phyloP scores from a whole-genome alignment of 2,888 invertebrate species.

The Ditula angustiorana region DNA sequence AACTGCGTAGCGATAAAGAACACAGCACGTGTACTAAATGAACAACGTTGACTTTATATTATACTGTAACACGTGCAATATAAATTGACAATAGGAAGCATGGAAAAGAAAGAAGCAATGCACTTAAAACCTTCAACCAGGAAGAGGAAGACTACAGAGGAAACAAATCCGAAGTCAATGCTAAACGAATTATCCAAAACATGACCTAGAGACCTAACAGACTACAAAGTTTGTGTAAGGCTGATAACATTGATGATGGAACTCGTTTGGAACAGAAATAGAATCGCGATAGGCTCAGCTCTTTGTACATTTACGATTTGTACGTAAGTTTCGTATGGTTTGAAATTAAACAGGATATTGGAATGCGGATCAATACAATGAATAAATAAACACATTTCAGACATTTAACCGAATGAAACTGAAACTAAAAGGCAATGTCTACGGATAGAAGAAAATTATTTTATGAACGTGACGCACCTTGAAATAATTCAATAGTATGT shows the following conservation, averaged over 20 bases:
- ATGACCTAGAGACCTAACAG: slow-evolving; percentile 22
- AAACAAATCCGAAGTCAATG: slow-evolving; percentile 29
- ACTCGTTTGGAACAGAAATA: background rate
- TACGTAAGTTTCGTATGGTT: background rate
- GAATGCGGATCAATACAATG: slow-evolving; percentile 23
- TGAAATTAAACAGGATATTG: slow-evolving; percentile 18
- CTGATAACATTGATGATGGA: background rate
- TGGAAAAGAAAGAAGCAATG: slow-evolving; percentile 13
- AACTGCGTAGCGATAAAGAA: slow-evolving; percentile 44
- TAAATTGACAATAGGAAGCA: background rate
- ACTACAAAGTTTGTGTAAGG: background rate
- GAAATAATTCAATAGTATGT: background rate
- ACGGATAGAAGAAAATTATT: background rate
- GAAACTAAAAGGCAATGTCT: background rate
- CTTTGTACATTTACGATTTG: background rate
- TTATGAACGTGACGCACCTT: slow-evolving; percentile 5
- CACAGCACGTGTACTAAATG: slow-evolving; percentile 9
- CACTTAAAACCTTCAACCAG: slow-evolving; percentile 35
- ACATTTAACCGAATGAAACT: slow-evolving; percentile 16
- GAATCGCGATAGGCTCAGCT: background rate
- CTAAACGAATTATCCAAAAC: slow-evolving; percentile 30
- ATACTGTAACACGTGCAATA: slow-evolving; percentile 1
- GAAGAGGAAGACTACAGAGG: slow-evolving; percentile 42
- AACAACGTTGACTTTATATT: slow-evolving; percentile 4
- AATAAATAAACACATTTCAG: slow-evolving; percentile 1